Evolutionary conservation across 2,113 vertebrate species (phyloP), one percentile per base, ranked within the genome.

Genomic region (Maccullochella peelii): DNA sequence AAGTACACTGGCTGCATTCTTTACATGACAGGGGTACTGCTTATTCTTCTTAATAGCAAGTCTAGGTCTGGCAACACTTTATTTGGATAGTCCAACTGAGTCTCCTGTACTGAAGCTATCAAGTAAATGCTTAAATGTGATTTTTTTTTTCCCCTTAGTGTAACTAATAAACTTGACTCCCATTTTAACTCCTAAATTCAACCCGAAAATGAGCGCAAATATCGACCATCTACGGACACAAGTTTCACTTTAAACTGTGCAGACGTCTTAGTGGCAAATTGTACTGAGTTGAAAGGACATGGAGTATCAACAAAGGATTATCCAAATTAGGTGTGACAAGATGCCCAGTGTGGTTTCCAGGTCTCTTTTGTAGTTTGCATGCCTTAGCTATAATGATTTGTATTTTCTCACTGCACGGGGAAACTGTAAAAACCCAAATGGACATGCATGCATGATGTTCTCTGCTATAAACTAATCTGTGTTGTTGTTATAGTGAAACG

Each of bases 1-100:
- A 79, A 68, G 77, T 49, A 67, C 36, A 71, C 59, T 1, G 77
- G 90, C 88, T 88, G 83, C 82, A 82, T 90, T 91, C 65, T 85
- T 68, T 12, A 75, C 69, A 40, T 69, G 55, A 33, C 21, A 1
- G 5, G 18, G 18, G 5, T 7, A 59, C 20, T 66, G 72, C 58
- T 63, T 52, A 61, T 50, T 59, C 21, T 70, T 44, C 47, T 63
- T 25, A 21, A 47, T 21, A 65, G 49, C 21, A 40, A 63, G 33
- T 70, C 52, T 8, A 25, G 50, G n/a, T 66, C n/a, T 61, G n/a
- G 66, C 3, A 47, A 44, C 18, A 40, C 58, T 68, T 44, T 52
- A 44, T 71, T 61, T 77, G 44, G 25, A 47, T 42, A 62, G 12
- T 27, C 23, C n/a, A 59, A 11, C 30, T 27, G 44, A 20, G 63